Evolutionary conservation across 2,113 vertebrate species (phyloP).

Genomic region (Callaeas wilsoni): DNA sequence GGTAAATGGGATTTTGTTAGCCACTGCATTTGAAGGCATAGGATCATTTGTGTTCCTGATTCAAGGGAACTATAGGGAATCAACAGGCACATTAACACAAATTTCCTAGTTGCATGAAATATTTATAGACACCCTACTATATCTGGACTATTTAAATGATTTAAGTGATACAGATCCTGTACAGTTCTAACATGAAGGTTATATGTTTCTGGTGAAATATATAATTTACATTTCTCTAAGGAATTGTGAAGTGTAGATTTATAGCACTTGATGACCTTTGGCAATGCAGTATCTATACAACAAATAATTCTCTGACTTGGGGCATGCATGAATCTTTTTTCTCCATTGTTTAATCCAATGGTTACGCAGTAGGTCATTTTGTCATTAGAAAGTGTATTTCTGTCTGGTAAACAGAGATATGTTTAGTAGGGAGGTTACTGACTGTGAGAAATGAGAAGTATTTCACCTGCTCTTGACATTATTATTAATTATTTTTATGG

Average conservation of each 20-base stretch:
- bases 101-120: background rate
- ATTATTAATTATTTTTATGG: background rate
- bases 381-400: background rate
- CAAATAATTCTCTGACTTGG: background rate
- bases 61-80: background rate
- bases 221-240: background rate
- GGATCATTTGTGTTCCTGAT: background rate
- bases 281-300: background rate
- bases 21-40: background rate
- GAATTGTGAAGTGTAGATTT: background rate
- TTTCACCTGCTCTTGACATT: background rate
- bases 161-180: background rate
- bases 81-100: background rate
- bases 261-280: background rate
- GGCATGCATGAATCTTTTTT: background rate
- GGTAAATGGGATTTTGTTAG: background rate
- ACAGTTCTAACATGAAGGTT: background rate
- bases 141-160: background rate
- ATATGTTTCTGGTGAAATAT: background rate
- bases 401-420: background rate
- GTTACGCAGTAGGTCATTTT: background rate
- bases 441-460: background rate
- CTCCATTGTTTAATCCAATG: background rate
- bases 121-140: background rate
- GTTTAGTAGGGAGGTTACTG: background rate